A percentile compares a stretch with the other conserved stretches of the same genome.
Evolutionary conservation across 2,113 vertebrate species (phyloP).

Genomic region (Callipepla squamata): DNA sequence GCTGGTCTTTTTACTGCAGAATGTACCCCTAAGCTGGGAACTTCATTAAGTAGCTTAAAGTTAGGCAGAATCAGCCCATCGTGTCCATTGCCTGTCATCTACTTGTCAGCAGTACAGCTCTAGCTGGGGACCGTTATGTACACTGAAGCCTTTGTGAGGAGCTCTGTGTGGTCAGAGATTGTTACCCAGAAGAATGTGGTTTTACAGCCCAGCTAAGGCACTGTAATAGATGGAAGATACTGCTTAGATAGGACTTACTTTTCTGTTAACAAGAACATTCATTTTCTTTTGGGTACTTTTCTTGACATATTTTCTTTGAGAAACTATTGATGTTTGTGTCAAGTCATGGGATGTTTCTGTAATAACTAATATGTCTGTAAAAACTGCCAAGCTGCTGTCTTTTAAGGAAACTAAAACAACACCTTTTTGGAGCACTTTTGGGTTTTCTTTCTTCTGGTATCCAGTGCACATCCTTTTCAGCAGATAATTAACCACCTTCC

Average conservation of each 20-base stretch:
- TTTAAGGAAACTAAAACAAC: conserved; percentile 16
- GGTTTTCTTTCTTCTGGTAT: background rate
- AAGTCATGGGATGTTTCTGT: conserved; percentile 21
- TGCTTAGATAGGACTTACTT: conserved; percentile 20
- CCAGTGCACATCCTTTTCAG: background rate
- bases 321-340: conserved; percentile 20
- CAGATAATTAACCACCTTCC: background rate
- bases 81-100: background rate
- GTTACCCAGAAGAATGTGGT: background rate
- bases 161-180: background rate
- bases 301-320: conserved; percentile 37
- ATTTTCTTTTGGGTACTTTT: conserved; percentile 15
- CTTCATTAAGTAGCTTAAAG: background rate
- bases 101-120: background rate
- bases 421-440: background rate
- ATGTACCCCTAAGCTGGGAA: background rate
- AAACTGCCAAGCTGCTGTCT: conserved; percentile 37
- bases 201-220: background rate
- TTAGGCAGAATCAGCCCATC: background rate
- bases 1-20: conserved; percentile 1
- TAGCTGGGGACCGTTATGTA: background rate
- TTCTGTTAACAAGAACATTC: background rate
- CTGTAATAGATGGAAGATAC: background rate
- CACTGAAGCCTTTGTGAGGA: background rate
- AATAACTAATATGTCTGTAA: conserved; percentile 34